Conservation (phyloP, 2,888 invertebrate species). For the Diplazon laetatorius region DNA sequence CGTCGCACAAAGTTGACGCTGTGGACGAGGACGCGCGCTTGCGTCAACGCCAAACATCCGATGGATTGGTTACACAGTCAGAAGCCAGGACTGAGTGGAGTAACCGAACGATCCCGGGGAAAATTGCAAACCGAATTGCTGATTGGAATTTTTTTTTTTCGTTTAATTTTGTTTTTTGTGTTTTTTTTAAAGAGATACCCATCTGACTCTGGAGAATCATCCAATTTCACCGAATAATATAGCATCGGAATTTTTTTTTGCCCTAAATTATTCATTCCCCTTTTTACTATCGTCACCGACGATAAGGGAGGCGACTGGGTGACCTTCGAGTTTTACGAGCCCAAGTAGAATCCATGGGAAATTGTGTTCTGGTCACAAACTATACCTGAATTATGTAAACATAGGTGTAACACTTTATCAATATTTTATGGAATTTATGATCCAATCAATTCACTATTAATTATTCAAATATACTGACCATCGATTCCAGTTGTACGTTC, state of each 20-base stretch:
- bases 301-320: neutral
- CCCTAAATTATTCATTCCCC: conserved; percentile 49
- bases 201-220: conserved; percentile 17
- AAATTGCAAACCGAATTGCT: conserved; percentile 54
- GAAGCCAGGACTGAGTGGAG: conserved; percentile 24
- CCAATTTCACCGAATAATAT: conserved; percentile 28
- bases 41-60: conserved; percentile 28
- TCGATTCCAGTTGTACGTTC: neutral
- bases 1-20: conserved; percentile 44
- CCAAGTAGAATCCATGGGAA: neutral
- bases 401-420: neutral
- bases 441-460: neutral
- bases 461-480: neutral
- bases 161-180: neutral
- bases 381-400: neutral
- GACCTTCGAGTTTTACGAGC: neutral
- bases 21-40: neutral
- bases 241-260: conserved; percentile 7
- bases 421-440: neutral
- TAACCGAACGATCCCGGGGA: conserved; percentile 28
- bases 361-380: neutral
- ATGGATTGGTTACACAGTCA: conserved; percentile 45
- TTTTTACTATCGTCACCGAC: conserved; percentile 6
- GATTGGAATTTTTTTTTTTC: conserved; percentile 52
- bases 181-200: neutral